These are phyloP conservation scores for Drosophila ogumai DNA, from an alignment of 1,140 invertebrate species.

Conservation along the genomic window DNA sequence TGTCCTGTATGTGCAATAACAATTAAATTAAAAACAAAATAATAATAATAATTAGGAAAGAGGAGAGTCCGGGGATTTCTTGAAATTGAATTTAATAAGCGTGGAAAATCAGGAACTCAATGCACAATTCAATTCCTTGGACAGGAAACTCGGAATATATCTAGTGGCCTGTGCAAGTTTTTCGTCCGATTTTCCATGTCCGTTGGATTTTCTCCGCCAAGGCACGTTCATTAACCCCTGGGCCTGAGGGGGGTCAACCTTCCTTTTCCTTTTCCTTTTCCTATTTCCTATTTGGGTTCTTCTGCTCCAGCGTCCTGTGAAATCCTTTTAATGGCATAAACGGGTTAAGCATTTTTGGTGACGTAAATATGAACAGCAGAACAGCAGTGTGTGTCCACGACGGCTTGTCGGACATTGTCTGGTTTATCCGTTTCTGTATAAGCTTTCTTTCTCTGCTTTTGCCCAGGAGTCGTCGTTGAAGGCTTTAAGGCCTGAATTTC, in stretches of 20 bases:
- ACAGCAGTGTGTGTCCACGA: slow-evolving; percentile 22
- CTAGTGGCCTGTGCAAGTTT: neutral
- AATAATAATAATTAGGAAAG: neutral
- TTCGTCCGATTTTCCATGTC: neutral
- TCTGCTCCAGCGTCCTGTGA: slow-evolving; percentile 44
- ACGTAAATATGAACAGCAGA: slow-evolving; percentile 56
- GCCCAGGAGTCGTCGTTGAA: slow-evolving; percentile 2
- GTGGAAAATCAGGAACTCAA: neutral
- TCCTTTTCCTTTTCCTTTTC: slow-evolving; percentile 40
- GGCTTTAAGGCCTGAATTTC: slow-evolving; percentile 54
- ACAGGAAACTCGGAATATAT: no score
- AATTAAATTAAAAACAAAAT: neutral
- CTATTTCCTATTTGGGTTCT: slow-evolving; percentile 32
- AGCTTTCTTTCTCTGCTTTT: slow-evolving; percentile 8
- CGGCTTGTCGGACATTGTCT: slow-evolving; percentile 39
- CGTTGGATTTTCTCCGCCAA: slow-evolving; percentile 6
- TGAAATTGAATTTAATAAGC: neutral
- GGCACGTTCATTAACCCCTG: slow-evolving; percentile 57
- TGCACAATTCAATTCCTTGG: slow-evolving; percentile 5
- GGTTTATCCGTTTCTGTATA: slow-evolving; percentile 36
- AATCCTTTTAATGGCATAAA: slow-evolving; percentile 65
- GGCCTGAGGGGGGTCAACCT: neutral
- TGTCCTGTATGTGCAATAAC: neutral
- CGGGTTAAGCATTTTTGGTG: slow-evolving; percentile 63
- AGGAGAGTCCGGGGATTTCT: no score